Conservation (phyloP, 30 jellyfish, hydroid and myxozoan species). For the Pseudorhiza aurosa region DNA sequence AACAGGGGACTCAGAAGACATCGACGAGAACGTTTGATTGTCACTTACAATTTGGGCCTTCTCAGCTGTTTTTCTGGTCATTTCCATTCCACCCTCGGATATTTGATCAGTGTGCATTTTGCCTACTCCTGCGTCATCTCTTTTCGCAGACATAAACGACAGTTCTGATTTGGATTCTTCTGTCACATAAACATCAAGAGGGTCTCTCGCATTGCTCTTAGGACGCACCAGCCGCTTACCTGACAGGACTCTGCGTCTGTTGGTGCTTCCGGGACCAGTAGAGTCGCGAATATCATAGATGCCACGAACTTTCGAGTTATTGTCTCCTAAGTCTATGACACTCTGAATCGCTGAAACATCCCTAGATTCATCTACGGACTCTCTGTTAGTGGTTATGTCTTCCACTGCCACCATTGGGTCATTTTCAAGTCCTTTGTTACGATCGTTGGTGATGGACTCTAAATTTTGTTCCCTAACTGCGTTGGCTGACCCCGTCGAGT, state of each 20-base stretch:
- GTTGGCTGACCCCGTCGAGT: not conserved
- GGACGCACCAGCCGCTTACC: conserved; percentile 54
- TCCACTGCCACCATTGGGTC: too few species aligned
- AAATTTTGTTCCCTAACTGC: not conserved
- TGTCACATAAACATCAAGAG: conserved; percentile 72
- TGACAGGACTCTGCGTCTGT: conserved; percentile 52
- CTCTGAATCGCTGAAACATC: not conserved
- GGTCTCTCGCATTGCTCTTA: conserved; percentile 22
- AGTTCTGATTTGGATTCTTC: conserved; percentile 56
- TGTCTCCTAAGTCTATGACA: not conserved
- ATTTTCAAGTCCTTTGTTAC: not conserved
- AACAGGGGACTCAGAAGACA: conserved; percentile 49
- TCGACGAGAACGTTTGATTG: conserved; percentile 14
- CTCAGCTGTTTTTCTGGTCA: not conserved
- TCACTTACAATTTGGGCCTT: not conserved
- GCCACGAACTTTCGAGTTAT: conserved; percentile 55
- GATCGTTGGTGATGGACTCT: not conserved
- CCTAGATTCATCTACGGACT: too few species aligned
- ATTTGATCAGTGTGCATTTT: not conserved
- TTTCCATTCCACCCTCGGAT: not conserved
- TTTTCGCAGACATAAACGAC: conserved; percentile 14
- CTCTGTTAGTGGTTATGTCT: too few species aligned
- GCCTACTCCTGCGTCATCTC: not conserved
- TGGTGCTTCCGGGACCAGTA: conserved; percentile 92
- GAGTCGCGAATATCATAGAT: conserved; percentile 85